phyloP scores from a whole-genome alignment of 2,888 invertebrate genomes.

The Sinhomidia bicolor region DNA sequence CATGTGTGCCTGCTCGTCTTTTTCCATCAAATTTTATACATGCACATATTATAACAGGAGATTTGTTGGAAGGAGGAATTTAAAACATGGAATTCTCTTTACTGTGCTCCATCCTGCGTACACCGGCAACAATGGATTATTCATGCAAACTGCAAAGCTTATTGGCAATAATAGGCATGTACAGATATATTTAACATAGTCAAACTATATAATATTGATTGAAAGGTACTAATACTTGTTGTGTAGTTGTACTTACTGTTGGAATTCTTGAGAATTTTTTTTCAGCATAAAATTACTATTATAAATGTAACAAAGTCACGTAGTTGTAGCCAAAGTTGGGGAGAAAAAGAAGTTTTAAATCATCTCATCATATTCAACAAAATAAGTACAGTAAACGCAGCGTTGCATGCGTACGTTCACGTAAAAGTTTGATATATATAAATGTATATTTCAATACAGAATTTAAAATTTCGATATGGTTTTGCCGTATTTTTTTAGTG shows the following conservation, averaged over 20 bases:
- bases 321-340: slow-evolving; percentile 21
- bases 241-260: background rate
- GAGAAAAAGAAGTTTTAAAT: background rate
- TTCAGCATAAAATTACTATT: too few relatives aligned
- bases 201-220: background rate
- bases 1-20: background rate
- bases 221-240: background rate
- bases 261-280: too few relatives aligned
- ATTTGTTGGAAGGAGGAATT: background rate
- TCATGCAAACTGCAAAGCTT: background rate
- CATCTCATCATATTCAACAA: background rate
- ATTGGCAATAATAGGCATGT: background rate
- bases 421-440: too few relatives aligned
- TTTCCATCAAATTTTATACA: background rate
- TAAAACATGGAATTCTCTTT: background rate
- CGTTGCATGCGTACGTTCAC: too few relatives aligned
- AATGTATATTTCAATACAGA: background rate
- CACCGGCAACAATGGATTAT: slow-evolving; percentile 20
- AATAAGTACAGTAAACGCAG: too few relatives aligned
- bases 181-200: background rate
- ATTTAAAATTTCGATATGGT: background rate
- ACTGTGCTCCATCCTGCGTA: background rate
- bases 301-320: background rate
- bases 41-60: background rate
- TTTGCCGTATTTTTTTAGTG: background rate